These are phyloP conservation scores for Cardiocondyla obscurior DNA, from an alignment of 1,140 invertebrate genomes.

Conservation along the genomic window DNA sequence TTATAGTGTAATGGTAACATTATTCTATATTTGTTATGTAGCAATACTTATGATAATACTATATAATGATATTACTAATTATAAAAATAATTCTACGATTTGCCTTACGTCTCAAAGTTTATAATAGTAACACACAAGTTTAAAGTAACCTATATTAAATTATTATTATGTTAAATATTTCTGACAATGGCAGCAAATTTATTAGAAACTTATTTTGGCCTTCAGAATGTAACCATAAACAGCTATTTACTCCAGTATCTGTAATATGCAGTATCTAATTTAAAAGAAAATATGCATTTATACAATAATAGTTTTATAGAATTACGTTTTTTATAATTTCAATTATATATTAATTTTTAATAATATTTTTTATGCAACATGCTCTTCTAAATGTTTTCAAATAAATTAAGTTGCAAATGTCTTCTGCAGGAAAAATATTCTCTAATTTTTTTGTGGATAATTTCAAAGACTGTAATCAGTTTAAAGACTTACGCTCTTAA, in stretches of 20 bases:
- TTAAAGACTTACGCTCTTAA: conserved; percentile 34
- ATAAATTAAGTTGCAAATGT: background rate
- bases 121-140: conserved; percentile 19
- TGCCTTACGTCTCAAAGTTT: conserved; percentile 31
- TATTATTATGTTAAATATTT: background rate
- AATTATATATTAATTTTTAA: conserved; percentile 13
- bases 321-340: conserved; percentile 1
- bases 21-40: too few relatives aligned
- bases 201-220: conserved; percentile 21
- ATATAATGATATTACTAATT: conserved; percentile 31
- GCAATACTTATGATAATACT: background rate
- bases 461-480: conserved; percentile 26
- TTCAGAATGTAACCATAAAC: conserved; percentile 34
- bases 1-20: conserved; percentile 35
- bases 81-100: conserved; percentile 35
- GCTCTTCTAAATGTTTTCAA: background rate
- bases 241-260: background rate
- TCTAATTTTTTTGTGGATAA: conserved; percentile 14
- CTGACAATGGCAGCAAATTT: background rate
- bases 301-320: conserved; percentile 34
- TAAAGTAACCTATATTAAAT: conserved; percentile 8
- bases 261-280: background rate
- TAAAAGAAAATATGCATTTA: conserved; percentile 9
- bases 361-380: background rate
- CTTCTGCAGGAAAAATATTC: background rate